Percentiles rank a stretch among this genome's conserved stretches.
These are phyloP conservation scores for Cryptophagus acutangulus DNA, from an alignment of 2,888 invertebrate genomes.

Conservation along the genomic window DNA sequence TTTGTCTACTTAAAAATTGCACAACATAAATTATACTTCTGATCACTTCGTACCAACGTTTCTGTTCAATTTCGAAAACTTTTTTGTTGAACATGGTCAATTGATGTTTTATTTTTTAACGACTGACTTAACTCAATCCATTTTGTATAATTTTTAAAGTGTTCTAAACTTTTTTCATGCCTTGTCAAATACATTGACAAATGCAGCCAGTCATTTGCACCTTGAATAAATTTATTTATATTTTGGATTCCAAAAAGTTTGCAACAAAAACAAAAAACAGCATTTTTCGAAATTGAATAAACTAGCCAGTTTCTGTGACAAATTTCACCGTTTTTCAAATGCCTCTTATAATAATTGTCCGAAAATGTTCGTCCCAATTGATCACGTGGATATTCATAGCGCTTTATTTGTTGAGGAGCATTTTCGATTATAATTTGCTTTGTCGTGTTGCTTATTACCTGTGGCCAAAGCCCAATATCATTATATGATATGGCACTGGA, in stretches of 20 bases:
- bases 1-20: constrained; percentile 19
- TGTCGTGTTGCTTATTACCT: no score
- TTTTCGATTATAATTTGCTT: no score
- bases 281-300: constrained; percentile 23
- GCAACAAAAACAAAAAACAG: constrained; percentile 25
- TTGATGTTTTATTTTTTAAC: constrained; percentile 18
- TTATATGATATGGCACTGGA: no score
- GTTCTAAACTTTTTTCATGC: constrained; percentile 18
- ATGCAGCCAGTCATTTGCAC: constrained; percentile 20
- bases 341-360: no score
- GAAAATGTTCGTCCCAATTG: no score
- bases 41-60: constrained; percentile 20
- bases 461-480: no score
- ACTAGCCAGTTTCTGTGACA: constrained; percentile 22
- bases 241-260: constrained; percentile 22
- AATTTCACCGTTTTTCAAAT: no score
- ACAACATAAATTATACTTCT: constrained; percentile 21
- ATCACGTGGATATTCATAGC: no score
- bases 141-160: constrained; percentile 18
- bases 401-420: no score
- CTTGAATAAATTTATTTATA: constrained; percentile 4
- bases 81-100: constrained; percentile 17
- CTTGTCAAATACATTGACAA: constrained; percentile 14
- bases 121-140: constrained; percentile 14
- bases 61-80: constrained; percentile 20